Base-by-base conservation (phyloP, 1,140 invertebrate genomes). In the Camponotus pennsylvanicus region DNA sequence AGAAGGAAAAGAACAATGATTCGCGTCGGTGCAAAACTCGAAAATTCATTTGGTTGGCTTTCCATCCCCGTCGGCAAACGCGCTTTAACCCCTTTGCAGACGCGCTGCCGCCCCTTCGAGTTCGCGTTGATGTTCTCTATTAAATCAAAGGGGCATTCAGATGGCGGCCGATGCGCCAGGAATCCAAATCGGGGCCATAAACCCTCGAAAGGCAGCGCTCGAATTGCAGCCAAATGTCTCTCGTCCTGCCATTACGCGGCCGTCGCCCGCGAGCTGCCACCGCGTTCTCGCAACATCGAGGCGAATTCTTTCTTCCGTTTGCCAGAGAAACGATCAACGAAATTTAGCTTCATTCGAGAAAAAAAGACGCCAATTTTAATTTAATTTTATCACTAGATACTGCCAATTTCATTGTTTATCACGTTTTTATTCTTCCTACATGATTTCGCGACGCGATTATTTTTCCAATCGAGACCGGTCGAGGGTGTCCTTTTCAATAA, bases 121-220 rank as follows among this genome's bases (percentile, higher is more conserved):
- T 86, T 86, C 90, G 85, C 91, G 90, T 92, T 93, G 92, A 94
- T 93, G 93, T 92, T 93, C 91, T 93, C 92, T 93, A 93, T 94
- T 93, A 93, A 94, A 93, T 93, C 93, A 94, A 92, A 93, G 91
- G 91, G 92, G 91, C 89, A 93, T 93, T 94, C 93, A 90, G 90
- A 92, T 92, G 92, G 90, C 92, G 90, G 76, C 91, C 92, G 91
- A 94, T 94, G 93, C 91, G 90, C 78, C 86, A 86, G 90, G 93
- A 93, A 93, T 94, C 91, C 90, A 93, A 93, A 94, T 93, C 90
- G 88, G 8, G 88, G 91, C 89, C 88, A 90, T 89, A 89, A 89
- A 89, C 69, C 66, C 69, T 71, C 79, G 66, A 80, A 87, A 89
- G 70, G 83, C 84, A 76, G 52, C 59, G 84, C 76, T 86, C 87